Conservation (phyloP, 2,888 invertebrate genomes). For the Himalopsyche japonica region DNA sequence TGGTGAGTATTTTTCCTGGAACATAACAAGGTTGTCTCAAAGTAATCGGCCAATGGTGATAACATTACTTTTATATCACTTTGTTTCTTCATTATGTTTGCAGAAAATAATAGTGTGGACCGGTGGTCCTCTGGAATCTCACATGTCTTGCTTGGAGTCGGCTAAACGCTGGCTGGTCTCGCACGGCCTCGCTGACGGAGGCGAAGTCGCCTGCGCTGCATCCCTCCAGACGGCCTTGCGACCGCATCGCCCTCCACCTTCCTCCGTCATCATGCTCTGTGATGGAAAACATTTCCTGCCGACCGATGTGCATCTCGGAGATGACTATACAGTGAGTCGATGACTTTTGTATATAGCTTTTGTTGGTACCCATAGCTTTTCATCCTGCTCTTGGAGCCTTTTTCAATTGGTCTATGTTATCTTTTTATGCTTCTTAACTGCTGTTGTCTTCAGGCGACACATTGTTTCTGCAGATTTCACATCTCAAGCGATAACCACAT, state of each 20-base stretch:
- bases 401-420: too few relatives aligned
- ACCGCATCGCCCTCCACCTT: not conserved
- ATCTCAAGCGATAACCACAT: too few relatives aligned
- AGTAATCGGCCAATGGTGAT: too few relatives aligned
- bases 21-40: too few relatives aligned
- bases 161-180: not conserved
- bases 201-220: constrained; percentile 10
- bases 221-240: constrained; percentile 12
- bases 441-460: too few relatives aligned
- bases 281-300: constrained; percentile 15
- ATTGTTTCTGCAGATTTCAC: too few relatives aligned
- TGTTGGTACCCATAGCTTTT: too few relatives aligned
- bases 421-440: too few relatives aligned
- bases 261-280: constrained; percentile 15
- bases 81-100: not conserved
- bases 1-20: too few relatives aligned
- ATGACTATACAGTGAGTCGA: constrained; percentile 11
- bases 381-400: too few relatives aligned
- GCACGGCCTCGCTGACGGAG: not conserved
- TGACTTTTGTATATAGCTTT: not conserved
- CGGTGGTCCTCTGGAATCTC: constrained; percentile 16
- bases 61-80: too few relatives aligned
- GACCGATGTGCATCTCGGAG: not conserved
- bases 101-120: constrained; percentile 15
- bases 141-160: constrained; percentile 7